Evolutionary conservation across 2,888 invertebrate genomes (phyloP), one percentile per base, ranked within the genome.

Genomic region (Pseudanteris insignis): DNA sequence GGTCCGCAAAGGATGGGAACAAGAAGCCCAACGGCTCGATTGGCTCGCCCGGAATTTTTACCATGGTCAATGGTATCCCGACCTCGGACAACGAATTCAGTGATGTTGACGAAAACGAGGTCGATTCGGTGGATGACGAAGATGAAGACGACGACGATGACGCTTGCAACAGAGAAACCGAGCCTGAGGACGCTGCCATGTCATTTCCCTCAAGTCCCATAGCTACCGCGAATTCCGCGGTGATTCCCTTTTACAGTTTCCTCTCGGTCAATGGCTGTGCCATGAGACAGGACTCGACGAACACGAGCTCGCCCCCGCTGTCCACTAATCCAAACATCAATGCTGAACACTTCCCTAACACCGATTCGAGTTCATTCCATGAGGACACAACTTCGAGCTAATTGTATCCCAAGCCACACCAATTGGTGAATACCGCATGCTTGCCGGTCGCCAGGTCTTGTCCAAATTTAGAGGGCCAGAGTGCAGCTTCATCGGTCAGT

Each of bases 401-500:
- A 24, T 10, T 50, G n/a, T 59, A 57, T 8, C 44, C 74, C 2
- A 75, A 76, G 18, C 70, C 71, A 0, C 73, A 74, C 5, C 62
- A 67, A 1, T 54, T 76, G 10, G 74, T 75, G 14, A 60, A 70
- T 1, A 50, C 72, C 2, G 70, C 67, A 34, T 74, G 74, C 76
- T 14, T 85, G 77, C 70, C 85, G 73, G 79, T 81, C 73, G 78
- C 81, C 73, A 46, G 86, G 2, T 78, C 78, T 2, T 79, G 79
- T 30, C 79, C 79, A 74, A 64, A 86, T 81, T 18, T 84, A 76
- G 66, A 85, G 80, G 64, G 85, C 77, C 64, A 82, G 81, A 81
- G 85, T 81, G 83, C 84, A 14, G 84, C 84, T 0, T 84, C 83
- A 64, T 84, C 84, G 1, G 84, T 84, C 2, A 74, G 84, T 63